phyloP scores from a whole-genome alignment of 1,140 invertebrate species.

The Drosophila sulfurigaster region DNA sequence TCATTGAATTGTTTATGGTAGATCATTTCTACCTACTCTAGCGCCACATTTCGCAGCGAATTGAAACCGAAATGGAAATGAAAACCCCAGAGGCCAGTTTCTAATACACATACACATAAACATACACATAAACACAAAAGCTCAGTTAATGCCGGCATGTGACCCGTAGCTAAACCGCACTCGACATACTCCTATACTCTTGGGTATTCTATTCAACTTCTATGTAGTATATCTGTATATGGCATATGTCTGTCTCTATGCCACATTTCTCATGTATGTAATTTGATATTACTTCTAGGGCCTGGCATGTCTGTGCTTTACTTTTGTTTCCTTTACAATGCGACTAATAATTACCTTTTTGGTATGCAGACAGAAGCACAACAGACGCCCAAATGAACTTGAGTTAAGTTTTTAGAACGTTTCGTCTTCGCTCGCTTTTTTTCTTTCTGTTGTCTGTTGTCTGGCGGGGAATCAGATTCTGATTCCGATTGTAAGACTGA shows the following conservation, averaged over 20 bases:
- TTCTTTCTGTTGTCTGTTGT: background rate
- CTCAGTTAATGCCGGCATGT: conserved; percentile 42
- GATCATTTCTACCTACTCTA: conserved; percentile 28
- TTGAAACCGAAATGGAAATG: conserved; percentile 36
- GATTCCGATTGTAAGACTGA: conserved; percentile 15
- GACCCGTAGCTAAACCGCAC: conserved; percentile 39
- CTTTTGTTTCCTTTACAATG: conserved; percentile 65
- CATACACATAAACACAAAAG: conserved; percentile 42
- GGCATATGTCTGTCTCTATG: conserved; percentile 36
- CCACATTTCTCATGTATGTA: conserved; percentile 73
- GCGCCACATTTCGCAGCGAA: conserved; percentile 49
- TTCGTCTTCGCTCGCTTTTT: conserved; percentile 14
- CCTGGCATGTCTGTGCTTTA: conserved; percentile 8
- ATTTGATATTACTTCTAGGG: conserved; percentile 69
- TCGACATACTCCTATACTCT: background rate
- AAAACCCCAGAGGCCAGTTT: conserved; percentile 52
- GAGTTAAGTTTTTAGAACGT: conserved; percentile 47
- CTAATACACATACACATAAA: conserved; percentile 53
- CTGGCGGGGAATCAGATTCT: conserved; percentile 5
- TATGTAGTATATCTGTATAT: background rate
- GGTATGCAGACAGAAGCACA: conserved; percentile 79
- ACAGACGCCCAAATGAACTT: conserved; percentile 55
- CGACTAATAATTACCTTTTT: conserved; percentile 81
- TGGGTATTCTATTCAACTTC: conserved; percentile 28
- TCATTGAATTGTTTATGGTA: background rate